Conservation (phyloP, 2,113 vertebrate genomes). For the Galbula dea region DNA sequence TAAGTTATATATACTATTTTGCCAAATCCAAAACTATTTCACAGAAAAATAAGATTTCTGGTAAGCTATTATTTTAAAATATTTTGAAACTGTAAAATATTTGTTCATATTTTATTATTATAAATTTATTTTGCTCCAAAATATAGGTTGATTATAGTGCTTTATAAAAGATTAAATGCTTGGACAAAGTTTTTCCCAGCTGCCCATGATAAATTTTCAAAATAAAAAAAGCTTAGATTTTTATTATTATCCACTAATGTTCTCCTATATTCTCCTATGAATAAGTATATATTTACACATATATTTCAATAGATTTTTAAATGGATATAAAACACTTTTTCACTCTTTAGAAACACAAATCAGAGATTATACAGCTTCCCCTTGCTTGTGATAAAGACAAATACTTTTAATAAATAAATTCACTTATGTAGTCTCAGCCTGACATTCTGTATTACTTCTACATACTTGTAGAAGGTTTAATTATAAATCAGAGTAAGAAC, state of each 20-base stretch:
- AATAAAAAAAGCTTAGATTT: neutral
- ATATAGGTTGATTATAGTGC: neutral
- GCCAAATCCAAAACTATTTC: neutral
- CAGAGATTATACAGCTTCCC: neutral
- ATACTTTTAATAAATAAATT: slow-evolving; percentile 7
- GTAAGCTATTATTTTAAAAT: neutral
- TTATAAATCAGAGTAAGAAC: slow-evolving; percentile 1
- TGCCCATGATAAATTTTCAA: neutral
- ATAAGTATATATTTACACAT: rapidly evolving
- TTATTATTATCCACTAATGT: neutral
- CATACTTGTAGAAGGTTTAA: neutral
- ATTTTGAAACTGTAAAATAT: neutral
- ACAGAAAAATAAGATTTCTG: neutral
- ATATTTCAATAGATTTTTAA: neutral
- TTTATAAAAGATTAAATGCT: neutral
- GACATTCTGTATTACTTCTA: slow-evolving; percentile 26
- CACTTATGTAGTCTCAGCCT: neutral
- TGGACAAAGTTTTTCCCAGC: neutral
- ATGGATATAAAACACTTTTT: neutral
- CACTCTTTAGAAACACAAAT: neutral
- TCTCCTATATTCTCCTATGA: neutral
- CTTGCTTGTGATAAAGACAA: neutral
- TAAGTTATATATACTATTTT: neutral
- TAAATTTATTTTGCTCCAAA: neutral
- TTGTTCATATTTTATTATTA: neutral